Base-by-base conservation (phyloP, 2,888 invertebrate genomes). In the Disparrhopalites patrizii region DNA sequence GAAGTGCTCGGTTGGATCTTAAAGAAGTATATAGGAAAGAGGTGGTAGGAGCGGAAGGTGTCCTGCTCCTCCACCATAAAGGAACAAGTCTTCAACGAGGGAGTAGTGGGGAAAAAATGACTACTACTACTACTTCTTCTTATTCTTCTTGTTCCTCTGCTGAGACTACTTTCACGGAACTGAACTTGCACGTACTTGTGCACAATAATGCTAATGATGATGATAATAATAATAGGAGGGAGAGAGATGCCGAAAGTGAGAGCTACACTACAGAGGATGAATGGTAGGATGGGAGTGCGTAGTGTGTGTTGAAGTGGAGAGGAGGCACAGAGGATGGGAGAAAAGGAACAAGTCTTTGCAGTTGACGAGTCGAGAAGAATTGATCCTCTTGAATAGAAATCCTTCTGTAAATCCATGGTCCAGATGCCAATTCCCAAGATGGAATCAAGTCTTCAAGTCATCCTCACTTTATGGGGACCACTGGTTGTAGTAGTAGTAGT, bases 401-500 rank as follows among this genome's bases (percentile, higher is more conserved):
- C 66, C 61, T 51, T 38, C 66, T 65, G 62, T 69, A 71, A n/a
- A 69, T 69, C 71, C 68, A 68, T 43, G 54, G 65, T 67, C 68
- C 71, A 71, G 71, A 68, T 71, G 71, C 63, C 68, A 68, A 67
- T 71, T 71, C 71, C 68, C 71, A 69, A 62, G 65, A 52, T 61
- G 56, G 60, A 65, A 68, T 68, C 54, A 63, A 63, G 67, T 63
- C 62, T 62, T 67, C 67, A 63, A 67, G 67, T 67, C 63, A 63
- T 38, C 61, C 47, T 52, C 54, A 61, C 60, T 61, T 33, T 56
- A 1, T 13, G 28, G 27, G n/a, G n/a, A n/a, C n/a, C n/a, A n/a
- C n/a, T n/a, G n/a, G n/a, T n/a, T n/a, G n/a, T n/a, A n/a, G n/a
- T n/a, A n/a, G n/a, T n/a, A n/a, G n/a, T n/a, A n/a, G n/a, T n/a